Base-by-base conservation (phyloP, 2,797 vertebrate genomes). In the Sebastes steindachneri region DNA sequence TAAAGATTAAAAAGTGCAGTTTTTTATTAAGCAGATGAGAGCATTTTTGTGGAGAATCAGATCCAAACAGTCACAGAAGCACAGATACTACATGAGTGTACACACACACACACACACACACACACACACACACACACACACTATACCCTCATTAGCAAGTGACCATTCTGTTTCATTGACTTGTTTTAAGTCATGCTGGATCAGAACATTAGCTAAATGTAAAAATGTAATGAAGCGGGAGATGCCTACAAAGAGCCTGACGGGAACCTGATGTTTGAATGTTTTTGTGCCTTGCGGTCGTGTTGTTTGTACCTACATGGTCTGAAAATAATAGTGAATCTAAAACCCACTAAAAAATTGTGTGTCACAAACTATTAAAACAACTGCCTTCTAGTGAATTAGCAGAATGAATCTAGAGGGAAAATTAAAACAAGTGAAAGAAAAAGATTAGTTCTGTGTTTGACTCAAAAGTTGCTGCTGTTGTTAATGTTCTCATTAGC, bases 121-220 rank as follows among this genome's bases (percentile, higher is more conserved):
- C n/a, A 14, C 26, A 71, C 21, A 11, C 8, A 55, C 3, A 23
- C 3, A 33, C 59, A 63, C 33, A 37, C n/a, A 15, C 60, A 37
- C 21, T 8, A 57, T 7, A 60, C 5, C 4, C 68, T 15, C 21
- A 55, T 59, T 73, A 6, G 60, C 33, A 74, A 85, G 76, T 79
- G 81, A 84, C 81, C 87, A 70, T 79, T 88, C 55, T 1, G 4
- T 54, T 65, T 77, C 81, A 89, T 60, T 68, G 62, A 79, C 70
- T 79, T 28, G 15, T 55, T 79, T 21, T 7, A 41, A 73, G 35
- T 83, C 75, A 57, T 55, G 68, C 68, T 70, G 75, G 31, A 83
- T 73, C n/a, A 68, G 70, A 74, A 72, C 84, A 89, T 90, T 89
- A 89, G 45, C 75, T 86, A 87, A 88, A 92, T 92, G 86, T 73